Conservation (phyloP, 2,797 vertebrate genomes). For the Monodelphis domestica region DNA sequence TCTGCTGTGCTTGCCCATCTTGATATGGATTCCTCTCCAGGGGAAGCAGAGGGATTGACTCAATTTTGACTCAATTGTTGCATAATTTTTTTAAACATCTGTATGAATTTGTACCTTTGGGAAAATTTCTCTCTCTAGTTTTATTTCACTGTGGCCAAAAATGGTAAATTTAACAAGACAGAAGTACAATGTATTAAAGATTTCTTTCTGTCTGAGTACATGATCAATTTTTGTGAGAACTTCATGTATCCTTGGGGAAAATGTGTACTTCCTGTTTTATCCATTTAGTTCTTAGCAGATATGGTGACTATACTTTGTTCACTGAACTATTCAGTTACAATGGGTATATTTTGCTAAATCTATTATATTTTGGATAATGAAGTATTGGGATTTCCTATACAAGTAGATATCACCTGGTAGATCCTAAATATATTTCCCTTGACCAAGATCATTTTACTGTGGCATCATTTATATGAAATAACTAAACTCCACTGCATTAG, state of each 20-base stretch:
- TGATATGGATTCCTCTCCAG: not conserved
- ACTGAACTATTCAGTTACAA: not conserved
- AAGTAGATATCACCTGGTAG: too few species aligned
- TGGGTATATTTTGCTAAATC: not conserved
- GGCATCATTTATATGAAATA: not conserved
- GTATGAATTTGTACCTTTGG: not conserved
- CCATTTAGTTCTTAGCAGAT: not conserved
- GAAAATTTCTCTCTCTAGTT: not conserved
- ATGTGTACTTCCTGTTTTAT: not conserved
- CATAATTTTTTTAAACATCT: not conserved
- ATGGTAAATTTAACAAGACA: not conserved
- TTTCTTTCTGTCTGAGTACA: not conserved
- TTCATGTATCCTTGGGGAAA: not conserved
- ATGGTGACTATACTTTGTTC: not conserved
- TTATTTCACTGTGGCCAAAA: not conserved
- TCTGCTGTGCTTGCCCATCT: not conserved
- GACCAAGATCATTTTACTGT: not conserved
- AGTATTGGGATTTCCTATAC: not conserved
- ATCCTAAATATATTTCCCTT: not conserved
- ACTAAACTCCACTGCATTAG: not conserved
- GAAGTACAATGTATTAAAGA: not conserved
- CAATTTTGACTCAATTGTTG: not conserved
- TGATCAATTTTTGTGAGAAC: not conserved
- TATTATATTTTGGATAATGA: not conserved
- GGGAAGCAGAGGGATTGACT: not conserved